Percentiles rank a stretch among this genome's conserved stretches.
Evolutionary conservation across 2,888 invertebrate species (phyloP).

Genomic region (Pyrrhopygopsis socrates): DNA sequence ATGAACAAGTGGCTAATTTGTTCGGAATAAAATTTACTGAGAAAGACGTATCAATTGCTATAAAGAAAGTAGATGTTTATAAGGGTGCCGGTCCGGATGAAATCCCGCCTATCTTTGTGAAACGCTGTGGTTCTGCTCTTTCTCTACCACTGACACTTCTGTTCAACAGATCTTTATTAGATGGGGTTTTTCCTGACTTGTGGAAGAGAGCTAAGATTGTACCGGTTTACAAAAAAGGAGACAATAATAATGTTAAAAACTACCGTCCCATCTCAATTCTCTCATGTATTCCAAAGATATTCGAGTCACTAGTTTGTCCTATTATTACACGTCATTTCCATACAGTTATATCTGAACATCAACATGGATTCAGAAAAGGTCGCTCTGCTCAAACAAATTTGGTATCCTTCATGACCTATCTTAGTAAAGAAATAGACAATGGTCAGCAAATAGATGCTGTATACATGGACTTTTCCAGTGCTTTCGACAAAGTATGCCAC

Average conservation of each 20-base stretch:
- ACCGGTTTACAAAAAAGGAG: background rate
- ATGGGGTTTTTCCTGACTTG: background rate
- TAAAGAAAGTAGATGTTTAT: background rate
- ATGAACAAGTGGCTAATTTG: no score
- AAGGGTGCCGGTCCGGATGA: conserved; percentile 13
- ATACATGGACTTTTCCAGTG: conserved; percentile 46
- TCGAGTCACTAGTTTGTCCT: background rate
- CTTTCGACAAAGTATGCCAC: conserved; percentile 55
- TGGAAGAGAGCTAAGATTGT: background rate
- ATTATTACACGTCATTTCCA: background rate
- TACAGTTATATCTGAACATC: conserved; percentile 10
- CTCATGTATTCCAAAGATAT: background rate
- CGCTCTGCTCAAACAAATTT: conserved; percentile 31
- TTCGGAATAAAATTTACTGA: no score
- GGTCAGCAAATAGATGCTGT: conserved; percentile 43
- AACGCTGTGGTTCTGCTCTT: background rate
- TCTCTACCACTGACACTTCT: background rate
- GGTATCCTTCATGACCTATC: background rate
- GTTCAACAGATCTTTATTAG: background rate
- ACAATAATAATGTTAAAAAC: background rate
- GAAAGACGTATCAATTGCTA: background rate
- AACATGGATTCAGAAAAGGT: conserved; percentile 38
- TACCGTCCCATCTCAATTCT: background rate
- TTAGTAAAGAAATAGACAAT: conserved; percentile 14
- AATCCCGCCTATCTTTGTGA: background rate